Evolutionary conservation across 2,113 vertebrate genomes (phyloP), one percentile per base, ranked within the genome.

Genomic region (Pomatostomus ruficeps): DNA sequence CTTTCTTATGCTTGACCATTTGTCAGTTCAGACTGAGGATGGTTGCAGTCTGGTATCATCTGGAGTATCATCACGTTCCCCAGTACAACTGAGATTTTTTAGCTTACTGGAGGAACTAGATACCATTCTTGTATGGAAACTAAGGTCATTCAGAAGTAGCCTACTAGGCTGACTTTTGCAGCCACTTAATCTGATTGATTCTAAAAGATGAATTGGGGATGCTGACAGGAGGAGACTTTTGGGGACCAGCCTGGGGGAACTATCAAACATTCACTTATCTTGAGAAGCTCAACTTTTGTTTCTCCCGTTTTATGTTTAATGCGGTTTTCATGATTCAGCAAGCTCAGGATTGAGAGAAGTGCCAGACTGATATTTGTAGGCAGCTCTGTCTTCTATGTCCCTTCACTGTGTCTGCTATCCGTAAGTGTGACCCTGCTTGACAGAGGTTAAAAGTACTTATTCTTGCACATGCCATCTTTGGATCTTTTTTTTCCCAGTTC

Each of bases 191-290:
- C 25, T 67, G 42, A 70, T 93, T 73, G 76, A 31, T 45, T 87
- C 21, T 42, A 48, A 73, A 71, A 62, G 17, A n/a, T 11, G 4
- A 61, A 49, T 58, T 78, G 40, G 14, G 19, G 14, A 23, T 4
- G 2, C 9, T 65, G n/a, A 57, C 1, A 0, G 2, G 19, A 49
- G 36, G 29, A 91, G 2, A 55, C 3, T 4, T 2, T 7, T 66
- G 29, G 9, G 21, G 31, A 77, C 24, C 12, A 85, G 52, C 24
- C 46, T 77, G 16, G 12, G 21, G 12, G 16, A 91, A 16, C 26
- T 77, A 24, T 84, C 51, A 87, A 91, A 66, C 8, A 33, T 75
- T 79, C 43, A 61, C 24, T 85, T 94, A 75, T 75, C 33, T 48
- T 54, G 29, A 42, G 36, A 26, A 63, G 11, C 20, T 91, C 54